These are phyloP conservation scores for Bothrops jararaca DNA, from an alignment of 2,113 vertebrate species.

Conservation along the genomic window DNA sequence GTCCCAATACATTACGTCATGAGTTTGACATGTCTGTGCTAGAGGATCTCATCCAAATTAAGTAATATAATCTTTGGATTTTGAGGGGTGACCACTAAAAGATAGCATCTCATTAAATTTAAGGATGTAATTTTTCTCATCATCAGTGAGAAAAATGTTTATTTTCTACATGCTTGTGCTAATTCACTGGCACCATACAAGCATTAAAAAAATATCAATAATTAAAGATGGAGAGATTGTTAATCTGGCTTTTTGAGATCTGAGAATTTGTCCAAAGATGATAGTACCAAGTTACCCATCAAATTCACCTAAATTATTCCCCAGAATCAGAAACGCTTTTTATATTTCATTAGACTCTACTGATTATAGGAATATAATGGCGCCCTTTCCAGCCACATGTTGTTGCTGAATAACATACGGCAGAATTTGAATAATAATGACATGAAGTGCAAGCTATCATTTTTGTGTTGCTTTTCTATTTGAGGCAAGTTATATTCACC, in stretches of 20 bases:
- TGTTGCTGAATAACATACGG: not conserved
- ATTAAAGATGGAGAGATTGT: slow-evolving; percentile 15
- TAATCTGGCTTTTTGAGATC: not conserved
- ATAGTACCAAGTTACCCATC: not conserved
- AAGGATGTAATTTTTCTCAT: slow-evolving; percentile 35
- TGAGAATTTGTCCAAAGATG: not conserved
- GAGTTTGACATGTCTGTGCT: too few relatives aligned
- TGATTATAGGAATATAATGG: not conserved
- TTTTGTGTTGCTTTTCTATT: slow-evolving; percentile 23
- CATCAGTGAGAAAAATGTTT: slow-evolving; percentile 24
- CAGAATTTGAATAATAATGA: not conserved
- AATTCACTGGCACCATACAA: not conserved
- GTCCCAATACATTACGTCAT: too few relatives aligned
- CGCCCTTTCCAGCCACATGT: not conserved
- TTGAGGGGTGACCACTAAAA: not conserved
- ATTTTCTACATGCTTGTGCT: slow-evolving; percentile 22
- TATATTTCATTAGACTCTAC: not conserved
- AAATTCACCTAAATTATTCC: not conserved
- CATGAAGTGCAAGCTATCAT: not conserved
- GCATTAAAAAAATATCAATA: slow-evolving; percentile 13
- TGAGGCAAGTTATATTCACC: slow-evolving; percentile 23
- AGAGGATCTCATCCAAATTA: slow-evolving; percentile 2
- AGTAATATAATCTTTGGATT: slow-evolving; percentile 8
- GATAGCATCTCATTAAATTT: slow-evolving; percentile 39
- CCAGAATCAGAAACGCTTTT: not conserved